These are phyloP conservation scores for Neotragus moschatus DNA, from an alignment of 2,113 vertebrate species.

Conservation along the genomic window DNA sequence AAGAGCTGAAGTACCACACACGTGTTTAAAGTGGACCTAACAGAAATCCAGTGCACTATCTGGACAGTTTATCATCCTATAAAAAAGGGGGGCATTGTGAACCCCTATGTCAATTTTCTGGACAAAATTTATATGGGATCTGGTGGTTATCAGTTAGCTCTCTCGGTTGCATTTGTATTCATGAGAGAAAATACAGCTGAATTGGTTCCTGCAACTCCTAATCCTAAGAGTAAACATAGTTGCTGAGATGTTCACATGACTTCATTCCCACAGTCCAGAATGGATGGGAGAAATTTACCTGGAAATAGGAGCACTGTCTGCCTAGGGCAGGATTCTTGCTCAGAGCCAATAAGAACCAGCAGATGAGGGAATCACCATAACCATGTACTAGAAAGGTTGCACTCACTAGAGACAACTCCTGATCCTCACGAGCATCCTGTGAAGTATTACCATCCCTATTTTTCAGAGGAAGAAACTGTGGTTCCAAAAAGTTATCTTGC, in stretches of 20 bases:
- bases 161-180: neutral
- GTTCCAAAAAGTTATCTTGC: neutral
- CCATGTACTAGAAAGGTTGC: neutral
- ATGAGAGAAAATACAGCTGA: conserved; percentile 18
- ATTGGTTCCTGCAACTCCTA: neutral
- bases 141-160: neutral
- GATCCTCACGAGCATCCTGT: neutral
- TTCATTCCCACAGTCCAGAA: neutral
- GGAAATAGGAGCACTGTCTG: neutral
- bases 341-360: neutral
- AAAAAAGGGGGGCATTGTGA: neutral
- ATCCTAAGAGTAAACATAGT: conserved; percentile 14
- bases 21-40: neutral
- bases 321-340: neutral
- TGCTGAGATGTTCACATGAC: neutral
- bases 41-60: neutral
- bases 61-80: neutral
- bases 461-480: neutral
- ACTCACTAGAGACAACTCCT: neutral
- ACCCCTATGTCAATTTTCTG: neutral
- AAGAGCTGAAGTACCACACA: neutral
- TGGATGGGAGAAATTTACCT: neutral
- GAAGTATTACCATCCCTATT: neutral
- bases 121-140: neutral
- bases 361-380: neutral